Evolutionary conservation across 2,113 vertebrate genomes (phyloP).

Genomic region (Craseonycteris thonglongyai): DNA sequence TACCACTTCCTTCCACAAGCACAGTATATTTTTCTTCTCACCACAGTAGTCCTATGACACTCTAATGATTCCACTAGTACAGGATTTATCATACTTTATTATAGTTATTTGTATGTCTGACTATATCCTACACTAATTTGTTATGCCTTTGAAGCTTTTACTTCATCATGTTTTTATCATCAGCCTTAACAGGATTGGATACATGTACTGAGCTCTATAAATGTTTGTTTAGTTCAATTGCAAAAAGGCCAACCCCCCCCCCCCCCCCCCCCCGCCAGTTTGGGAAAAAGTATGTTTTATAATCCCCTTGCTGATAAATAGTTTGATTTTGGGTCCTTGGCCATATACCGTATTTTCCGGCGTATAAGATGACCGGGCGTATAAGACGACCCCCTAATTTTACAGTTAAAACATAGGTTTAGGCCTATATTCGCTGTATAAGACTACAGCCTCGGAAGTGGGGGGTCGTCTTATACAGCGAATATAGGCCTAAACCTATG

Average conservation of each 20-base stretch:
- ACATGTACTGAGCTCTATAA: not conserved
- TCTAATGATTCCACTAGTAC: not conserved
- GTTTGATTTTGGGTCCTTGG: not conserved
- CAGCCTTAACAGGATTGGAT: not conserved
- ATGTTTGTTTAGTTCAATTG: not conserved
- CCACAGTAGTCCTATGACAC: not conserved
- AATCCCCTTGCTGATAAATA: not conserved
- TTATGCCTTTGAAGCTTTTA: not conserved
- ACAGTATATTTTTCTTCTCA: not conserved
- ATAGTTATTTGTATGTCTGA: not conserved
- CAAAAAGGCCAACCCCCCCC: not conserved
- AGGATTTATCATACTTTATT: not conserved
- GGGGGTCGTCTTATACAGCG: no score
- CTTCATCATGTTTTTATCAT: not conserved
- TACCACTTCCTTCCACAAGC: not conserved
- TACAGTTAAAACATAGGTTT: no score
- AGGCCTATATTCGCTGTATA: no score
- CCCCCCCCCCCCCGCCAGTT: fast-evolving
- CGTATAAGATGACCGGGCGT: no score
- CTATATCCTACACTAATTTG: not conserved
- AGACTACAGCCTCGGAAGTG: no score
- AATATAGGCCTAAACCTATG: no score
- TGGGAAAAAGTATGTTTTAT: not conserved
- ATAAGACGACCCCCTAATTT: no score
- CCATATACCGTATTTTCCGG: no score